Percentiles rank a stretch among this genome's conserved stretches.
phyloP scores from a whole-genome alignment of 2,797 vertebrate species.

The Staurois parvus region DNA sequence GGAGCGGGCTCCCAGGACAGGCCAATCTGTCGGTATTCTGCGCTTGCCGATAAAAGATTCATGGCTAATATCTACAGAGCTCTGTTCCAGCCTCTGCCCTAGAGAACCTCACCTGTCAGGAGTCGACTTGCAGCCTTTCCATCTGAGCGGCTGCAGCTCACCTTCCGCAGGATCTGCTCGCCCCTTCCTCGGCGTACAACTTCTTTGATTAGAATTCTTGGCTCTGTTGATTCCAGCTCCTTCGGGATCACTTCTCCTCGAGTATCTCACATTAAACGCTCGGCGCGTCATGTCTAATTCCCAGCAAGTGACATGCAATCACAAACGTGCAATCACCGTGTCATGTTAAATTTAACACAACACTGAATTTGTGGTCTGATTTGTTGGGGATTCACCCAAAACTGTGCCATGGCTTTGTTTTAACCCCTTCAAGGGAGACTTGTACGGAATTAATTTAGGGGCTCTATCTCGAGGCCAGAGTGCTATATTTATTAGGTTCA shows the following conservation, averaged over 20 bases:
- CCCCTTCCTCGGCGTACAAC: not conserved
- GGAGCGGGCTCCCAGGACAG: not conserved
- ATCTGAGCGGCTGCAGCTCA: not conserved
- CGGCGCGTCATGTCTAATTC: conserved; percentile 29
- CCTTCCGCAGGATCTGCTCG: not conserved
- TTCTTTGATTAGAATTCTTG: conserved; percentile 9
- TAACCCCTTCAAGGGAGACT: not conserved
- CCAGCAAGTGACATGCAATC: not conserved
- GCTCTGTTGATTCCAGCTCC: conserved; percentile 2
- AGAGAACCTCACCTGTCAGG: conserved; percentile 19
- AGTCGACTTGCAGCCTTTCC: conserved; percentile 7
- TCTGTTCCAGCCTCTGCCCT: conserved; percentile 19
- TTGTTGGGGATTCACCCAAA: not conserved
- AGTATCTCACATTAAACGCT: conserved; percentile 1
- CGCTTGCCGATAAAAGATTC: conserved; percentile 9
- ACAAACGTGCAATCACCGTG: conserved; percentile 9
- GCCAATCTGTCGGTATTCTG: not conserved
- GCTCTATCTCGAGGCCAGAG: not conserved
- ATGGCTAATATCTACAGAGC: not conserved
- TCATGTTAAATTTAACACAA: conserved; percentile 36
- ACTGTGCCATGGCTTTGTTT: not conserved
- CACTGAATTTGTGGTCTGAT: not conserved
- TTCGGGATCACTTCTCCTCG: not conserved
- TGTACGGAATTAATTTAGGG: not conserved
- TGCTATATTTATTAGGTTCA: not conserved